A percentile compares a stretch with the other conserved stretches of the same genome.
Evolutionary conservation across 2,797 vertebrate species (phyloP).

Genomic region (Gymnothorax reevesii): DNA sequence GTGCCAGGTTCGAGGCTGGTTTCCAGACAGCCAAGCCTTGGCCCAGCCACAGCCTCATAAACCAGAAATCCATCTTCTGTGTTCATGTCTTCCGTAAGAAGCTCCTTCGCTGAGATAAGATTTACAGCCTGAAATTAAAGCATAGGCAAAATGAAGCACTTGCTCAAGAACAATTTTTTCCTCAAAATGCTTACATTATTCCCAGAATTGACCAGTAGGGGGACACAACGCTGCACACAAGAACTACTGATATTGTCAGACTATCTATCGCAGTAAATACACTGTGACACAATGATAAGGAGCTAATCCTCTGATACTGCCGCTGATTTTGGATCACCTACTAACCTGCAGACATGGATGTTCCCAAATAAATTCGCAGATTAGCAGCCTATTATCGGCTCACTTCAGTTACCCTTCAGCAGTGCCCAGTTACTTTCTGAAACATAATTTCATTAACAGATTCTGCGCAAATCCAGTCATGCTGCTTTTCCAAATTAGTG

Average conservation of each 20-base stretch:
- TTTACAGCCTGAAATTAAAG: constrained; percentile 79
- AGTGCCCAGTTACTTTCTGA: background rate
- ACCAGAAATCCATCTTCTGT: constrained; percentile 85
- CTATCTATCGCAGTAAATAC: background rate
- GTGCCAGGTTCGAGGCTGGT: constrained; percentile 81
- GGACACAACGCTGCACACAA: constrained; percentile 36
- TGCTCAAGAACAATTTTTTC: background rate
- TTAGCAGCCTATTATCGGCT: background rate
- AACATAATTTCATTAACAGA: background rate
- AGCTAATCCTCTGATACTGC: background rate
- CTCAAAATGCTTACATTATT: background rate
- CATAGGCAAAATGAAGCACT: background rate
- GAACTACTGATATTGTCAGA: background rate
- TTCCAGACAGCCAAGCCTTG: constrained; percentile 86
- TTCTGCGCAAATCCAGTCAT: background rate
- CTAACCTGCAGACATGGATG: background rate
- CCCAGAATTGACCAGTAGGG: constrained; percentile 32
- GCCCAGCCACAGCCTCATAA: constrained; percentile 81
- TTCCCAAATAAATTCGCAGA: background rate
- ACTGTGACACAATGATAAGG: background rate
- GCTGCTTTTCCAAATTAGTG: background rate
- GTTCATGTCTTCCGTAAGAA: constrained; percentile 89
- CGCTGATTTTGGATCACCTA: background rate
- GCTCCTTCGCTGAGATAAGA: constrained; percentile 92
- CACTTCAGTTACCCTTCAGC: background rate